Conservation (phyloP, 2,797 vertebrate genomes). For the Lerista edwardsae region DNA sequence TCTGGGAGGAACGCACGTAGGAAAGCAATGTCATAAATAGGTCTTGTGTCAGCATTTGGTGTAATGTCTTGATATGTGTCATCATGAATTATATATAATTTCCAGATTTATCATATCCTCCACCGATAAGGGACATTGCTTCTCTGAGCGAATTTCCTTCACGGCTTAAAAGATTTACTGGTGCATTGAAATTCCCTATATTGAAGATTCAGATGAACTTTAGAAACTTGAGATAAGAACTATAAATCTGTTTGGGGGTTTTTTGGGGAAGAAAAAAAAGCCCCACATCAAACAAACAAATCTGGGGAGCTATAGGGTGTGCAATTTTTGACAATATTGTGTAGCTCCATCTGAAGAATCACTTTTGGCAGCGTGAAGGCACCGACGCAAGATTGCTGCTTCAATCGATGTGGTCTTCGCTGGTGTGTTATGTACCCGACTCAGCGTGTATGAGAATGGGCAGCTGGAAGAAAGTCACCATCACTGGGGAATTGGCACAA, state of each 20-base stretch:
- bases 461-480: background rate
- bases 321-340: conserved; percentile 52
- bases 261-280: background rate
- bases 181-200: conserved; percentile 73
- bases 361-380: conserved; percentile 2
- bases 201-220: conserved; percentile 76
- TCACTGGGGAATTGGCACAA: background rate
- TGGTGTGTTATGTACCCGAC: background rate
- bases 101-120: conserved; percentile 77
- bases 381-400: background rate
- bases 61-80: conserved; percentile 76
- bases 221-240: conserved; percentile 73
- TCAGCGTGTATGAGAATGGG: too few relatives aligned
- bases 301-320: conserved; percentile 54
- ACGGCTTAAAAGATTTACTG: conserved; percentile 76
- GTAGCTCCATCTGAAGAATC: conserved; percentile 38
- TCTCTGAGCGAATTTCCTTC: conserved; percentile 73
- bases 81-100: conserved; percentile 82
- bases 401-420: background rate
- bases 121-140: conserved; percentile 69
- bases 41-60: conserved; percentile 71
- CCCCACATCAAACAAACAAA: conserved; percentile 19
- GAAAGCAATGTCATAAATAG: conserved; percentile 73
- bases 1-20: conserved; percentile 71
- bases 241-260: conserved; percentile 67